Evolutionary conservation across 2,888 invertebrate genomes (phyloP).

Genomic region (Achlya flavicornis): DNA sequence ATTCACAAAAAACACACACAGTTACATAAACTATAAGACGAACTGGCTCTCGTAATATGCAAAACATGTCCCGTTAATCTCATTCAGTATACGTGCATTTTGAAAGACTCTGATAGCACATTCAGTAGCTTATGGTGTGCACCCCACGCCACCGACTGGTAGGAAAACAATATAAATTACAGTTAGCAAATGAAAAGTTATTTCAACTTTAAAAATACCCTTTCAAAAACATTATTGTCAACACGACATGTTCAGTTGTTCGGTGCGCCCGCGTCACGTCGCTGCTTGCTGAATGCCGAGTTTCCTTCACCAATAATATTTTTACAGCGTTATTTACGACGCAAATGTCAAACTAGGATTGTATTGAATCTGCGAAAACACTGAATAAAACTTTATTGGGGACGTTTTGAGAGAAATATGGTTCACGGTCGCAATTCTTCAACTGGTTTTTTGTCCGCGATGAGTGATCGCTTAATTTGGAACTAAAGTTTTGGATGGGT

Average conservation of each 20-base stretch:
- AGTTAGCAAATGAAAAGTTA: background rate
- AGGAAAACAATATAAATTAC: slow-evolving; percentile 1
- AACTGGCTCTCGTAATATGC: no score
- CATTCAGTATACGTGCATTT: no score
- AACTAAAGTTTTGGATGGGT: background rate
- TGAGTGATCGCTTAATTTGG: background rate
- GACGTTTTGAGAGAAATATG: slow-evolving; percentile 8
- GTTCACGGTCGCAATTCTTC: background rate
- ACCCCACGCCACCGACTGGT: background rate
- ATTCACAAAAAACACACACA: no score
- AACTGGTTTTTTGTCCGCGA: background rate
- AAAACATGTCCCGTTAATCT: no score
- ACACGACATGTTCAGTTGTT: no score
- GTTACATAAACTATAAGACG: no score
- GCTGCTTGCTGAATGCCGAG: background rate
- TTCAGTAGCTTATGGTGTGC: no score
- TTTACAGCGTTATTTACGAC: slow-evolving; percentile 10
- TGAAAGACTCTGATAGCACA: no score
- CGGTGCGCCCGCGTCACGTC: background rate
- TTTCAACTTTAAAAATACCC: background rate
- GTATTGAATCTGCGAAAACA: slow-evolving; percentile 9
- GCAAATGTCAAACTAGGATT: background rate
- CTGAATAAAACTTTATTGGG: slow-evolving; percentile 7
- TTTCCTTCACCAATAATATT: background rate
- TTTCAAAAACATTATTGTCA: background rate